These are phyloP conservation scores for Paraescarpia echinospica DNA, from an alignment of 1,140 invertebrate genomes.

Conservation along the genomic window DNA sequence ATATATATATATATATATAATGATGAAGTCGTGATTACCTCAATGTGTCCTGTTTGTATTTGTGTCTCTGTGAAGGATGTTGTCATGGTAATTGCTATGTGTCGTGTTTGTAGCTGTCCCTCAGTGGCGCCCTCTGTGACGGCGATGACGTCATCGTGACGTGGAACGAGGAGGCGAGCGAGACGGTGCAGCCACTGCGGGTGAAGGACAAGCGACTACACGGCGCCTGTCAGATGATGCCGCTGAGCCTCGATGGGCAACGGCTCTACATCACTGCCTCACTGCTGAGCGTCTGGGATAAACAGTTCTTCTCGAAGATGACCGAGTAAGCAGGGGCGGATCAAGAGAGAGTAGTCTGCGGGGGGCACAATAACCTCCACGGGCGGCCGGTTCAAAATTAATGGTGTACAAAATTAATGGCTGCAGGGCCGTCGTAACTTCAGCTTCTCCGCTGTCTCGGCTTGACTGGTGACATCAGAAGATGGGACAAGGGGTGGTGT, in stretches of 20 bases:
- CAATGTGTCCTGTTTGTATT: no score
- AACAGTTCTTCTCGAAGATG: constrained; percentile 88
- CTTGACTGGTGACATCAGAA: no score
- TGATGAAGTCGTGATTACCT: no score
- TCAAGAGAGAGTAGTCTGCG: no score
- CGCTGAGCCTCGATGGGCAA: constrained; percentile 91
- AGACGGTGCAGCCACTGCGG: constrained; percentile 56
- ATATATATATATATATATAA: no score
- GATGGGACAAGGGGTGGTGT: no score
- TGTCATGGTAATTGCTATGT: constrained; percentile 72
- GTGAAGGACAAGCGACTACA: constrained; percentile 78
- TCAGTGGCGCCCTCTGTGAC: constrained; percentile 79
- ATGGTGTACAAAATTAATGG: no score
- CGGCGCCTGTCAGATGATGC: constrained; percentile 94
- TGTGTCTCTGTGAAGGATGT: no score
- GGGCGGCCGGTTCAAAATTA: no score
- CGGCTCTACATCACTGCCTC: constrained; percentile 91
- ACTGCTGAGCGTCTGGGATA: constrained; percentile 89
- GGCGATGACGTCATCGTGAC: constrained; percentile 65
- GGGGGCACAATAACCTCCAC: no score
- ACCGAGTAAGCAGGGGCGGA: constrained; percentile 73
- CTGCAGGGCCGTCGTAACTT: no score
- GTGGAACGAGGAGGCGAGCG: background rate
- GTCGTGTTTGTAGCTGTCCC: constrained; percentile 17
- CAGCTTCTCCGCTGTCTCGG: no score